phyloP scores from a whole-genome alignment of 2,113 vertebrate genomes.

The Menura novaehollandiae region DNA sequence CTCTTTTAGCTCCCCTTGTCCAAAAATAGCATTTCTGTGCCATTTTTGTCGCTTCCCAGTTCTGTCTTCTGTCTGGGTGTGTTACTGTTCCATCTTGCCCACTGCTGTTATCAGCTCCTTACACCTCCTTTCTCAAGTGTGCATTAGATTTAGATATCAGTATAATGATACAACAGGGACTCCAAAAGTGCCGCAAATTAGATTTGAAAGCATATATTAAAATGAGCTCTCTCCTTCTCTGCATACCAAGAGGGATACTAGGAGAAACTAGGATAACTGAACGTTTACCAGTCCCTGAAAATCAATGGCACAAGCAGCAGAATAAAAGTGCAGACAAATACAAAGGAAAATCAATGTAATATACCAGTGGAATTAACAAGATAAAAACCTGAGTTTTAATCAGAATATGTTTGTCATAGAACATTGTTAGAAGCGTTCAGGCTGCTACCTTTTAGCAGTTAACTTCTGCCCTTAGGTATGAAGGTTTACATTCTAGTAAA shows the following conservation, averaged over 20 bases:
- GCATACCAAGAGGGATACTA: neutral
- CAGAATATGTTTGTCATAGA: constrained; percentile 3
- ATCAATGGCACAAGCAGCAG: neutral
- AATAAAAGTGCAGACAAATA: neutral
- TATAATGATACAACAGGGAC: neutral
- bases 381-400: neutral
- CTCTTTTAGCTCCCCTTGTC: neutral
- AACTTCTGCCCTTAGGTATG: neutral
- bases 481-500: neutral
- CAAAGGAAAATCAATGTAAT: neutral
- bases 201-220: neutral
- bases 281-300: neutral
- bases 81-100: neutral
- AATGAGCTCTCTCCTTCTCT: neutral
- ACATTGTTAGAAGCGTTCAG: neutral
- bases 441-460: constrained; percentile 1
- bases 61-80: neutral
- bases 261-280: neutral
- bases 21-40: neutral
- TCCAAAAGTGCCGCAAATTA: constrained; percentile 15
- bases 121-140: neutral
- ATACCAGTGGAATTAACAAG: neutral
- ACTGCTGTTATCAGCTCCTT: neutral
- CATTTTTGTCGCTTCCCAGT: neutral
- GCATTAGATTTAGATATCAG: neutral